These are phyloP conservation scores for Oreochromis grahami DNA, from an alignment of 2,797 vertebrate genomes.

Conservation along the genomic window DNA sequence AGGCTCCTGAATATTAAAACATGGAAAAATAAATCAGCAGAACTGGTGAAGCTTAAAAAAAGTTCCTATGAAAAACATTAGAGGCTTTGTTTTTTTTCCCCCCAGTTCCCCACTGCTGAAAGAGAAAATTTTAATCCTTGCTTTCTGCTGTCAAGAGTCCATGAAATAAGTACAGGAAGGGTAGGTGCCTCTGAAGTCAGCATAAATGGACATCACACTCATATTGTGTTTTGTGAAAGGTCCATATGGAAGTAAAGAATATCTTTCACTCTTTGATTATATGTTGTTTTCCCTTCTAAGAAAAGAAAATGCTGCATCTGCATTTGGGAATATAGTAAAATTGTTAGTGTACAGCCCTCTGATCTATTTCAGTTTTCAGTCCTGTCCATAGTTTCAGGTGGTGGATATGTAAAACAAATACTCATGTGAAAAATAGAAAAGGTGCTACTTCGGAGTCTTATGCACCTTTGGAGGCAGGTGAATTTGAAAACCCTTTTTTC, in stretches of 20 bases:
- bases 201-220: conserved; percentile 1
- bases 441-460: background rate
- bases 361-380: background rate
- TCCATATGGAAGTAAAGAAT: conserved; percentile 22
- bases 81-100: conserved; percentile 13
- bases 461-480: background rate
- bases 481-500: background rate
- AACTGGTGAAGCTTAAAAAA: conserved; percentile 3
- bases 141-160: conserved; percentile 57
- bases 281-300: background rate
- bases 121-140: conserved; percentile 38
- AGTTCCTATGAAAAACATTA: background rate
- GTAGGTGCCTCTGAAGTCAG: conserved; percentile 11
- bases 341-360: background rate
- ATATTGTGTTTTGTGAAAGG: conserved; percentile 11
- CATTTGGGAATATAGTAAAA: background rate
- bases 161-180: conserved; percentile 50
- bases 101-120: conserved; percentile 3
- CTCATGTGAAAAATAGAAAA: background rate
- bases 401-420: conserved; percentile 11
- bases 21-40: background rate
- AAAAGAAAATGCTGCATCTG: background rate
- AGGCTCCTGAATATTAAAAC: background rate
- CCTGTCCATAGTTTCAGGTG: background rate
- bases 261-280: conserved; percentile 21